A percentile compares a stretch with the other conserved stretches of the same genome.
Conservation (phyloP, 2,797 vertebrate species). For the Cyclura pinguis region DNA sequence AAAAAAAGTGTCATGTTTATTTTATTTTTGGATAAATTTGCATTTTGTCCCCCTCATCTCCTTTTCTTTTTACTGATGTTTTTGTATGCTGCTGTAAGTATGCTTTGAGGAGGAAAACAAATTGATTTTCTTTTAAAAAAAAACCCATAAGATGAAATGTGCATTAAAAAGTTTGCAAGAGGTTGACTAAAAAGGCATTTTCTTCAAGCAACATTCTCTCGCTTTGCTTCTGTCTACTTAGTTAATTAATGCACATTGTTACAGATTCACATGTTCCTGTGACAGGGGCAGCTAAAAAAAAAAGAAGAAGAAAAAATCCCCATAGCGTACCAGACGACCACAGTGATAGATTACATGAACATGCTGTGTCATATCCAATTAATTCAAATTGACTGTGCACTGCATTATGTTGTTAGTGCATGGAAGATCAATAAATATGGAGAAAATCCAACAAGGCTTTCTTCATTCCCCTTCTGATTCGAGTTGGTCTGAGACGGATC, state of each 20-base stretch:
- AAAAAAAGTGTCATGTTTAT: too few relatives aligned
- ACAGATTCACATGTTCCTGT: conserved; percentile 84
- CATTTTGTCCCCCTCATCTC: neutral
- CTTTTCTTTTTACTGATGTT: neutral
- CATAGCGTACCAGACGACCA: conserved; percentile 88
- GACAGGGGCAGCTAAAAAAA: conserved; percentile 13
- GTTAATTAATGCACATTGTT: conserved; percentile 88
- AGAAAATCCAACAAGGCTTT: conserved; percentile 85
- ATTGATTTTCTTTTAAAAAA: neutral
- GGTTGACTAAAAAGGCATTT: conserved; percentile 23
- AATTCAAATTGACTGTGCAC: conserved; percentile 95
- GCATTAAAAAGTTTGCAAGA: neutral
- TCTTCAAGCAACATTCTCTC: conserved; percentile 58
- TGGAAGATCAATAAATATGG: conserved; percentile 97
- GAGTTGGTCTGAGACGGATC: conserved; percentile 82
- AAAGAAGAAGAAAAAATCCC: conserved; percentile 78
- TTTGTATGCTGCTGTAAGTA: too few relatives aligned
- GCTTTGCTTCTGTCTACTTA: conserved; percentile 74
- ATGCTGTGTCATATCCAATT: conserved; percentile 97
- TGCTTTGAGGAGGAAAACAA: neutral
- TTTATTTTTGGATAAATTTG: too few relatives aligned
- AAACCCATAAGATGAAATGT: neutral
- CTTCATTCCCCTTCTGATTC: conserved; percentile 78
- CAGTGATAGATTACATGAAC: conserved; percentile 94
- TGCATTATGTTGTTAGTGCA: conserved; percentile 91